Base-by-base conservation (phyloP, 1,140 invertebrate species). In the Drosophila bocqueti region DNA sequence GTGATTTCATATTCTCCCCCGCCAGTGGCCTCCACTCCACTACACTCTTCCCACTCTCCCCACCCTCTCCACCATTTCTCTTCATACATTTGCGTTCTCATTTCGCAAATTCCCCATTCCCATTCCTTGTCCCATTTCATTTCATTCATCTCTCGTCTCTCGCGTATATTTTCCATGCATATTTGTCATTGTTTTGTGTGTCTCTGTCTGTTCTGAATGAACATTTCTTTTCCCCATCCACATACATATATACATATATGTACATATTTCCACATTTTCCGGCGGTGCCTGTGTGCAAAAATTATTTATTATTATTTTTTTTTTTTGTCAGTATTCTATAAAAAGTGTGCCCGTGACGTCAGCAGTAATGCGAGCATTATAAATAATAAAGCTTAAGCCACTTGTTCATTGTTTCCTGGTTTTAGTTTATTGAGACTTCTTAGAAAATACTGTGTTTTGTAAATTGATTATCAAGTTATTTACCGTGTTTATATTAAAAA, bases 121-220 rank as follows among this genome's bases (percentile, higher is more conserved):
- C 59, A 50, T 52, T 50, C 31, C 45, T 24, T 61, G 45, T 61
- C 45, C 40, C 61, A 66, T 50, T 65, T 55, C 24, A 71, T 71
- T 71, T 73, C 67, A 73, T 73, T 74, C 71, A 73, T 73, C 67
- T 72, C 55, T 36, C 68, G 71, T 45, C 55, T 68, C 52, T 18
- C 13, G 36, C 45, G 26, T 71, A 60, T 49, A 59, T 73, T 59
- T 60, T 50, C 67, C 71, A 73, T 43, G 54, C 67, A 73, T 73
- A 73, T 73, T 74, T 73, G 55, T 73, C 71, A 74, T 74, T 73
- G 71, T 73, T 71, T 71, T 36, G 67, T 29, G 67, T 67, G 63
- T 68, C 63, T 55, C 67, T 67, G 55, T 60, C 69, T 52, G 69
- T 73, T 43, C 67, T 72, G 67, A 73, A 73, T 73, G 69, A 73